These are phyloP conservation scores for Montipora cactus DNA, from an alignment of 64 coral and sea anemone species.

Conservation along the genomic window DNA sequence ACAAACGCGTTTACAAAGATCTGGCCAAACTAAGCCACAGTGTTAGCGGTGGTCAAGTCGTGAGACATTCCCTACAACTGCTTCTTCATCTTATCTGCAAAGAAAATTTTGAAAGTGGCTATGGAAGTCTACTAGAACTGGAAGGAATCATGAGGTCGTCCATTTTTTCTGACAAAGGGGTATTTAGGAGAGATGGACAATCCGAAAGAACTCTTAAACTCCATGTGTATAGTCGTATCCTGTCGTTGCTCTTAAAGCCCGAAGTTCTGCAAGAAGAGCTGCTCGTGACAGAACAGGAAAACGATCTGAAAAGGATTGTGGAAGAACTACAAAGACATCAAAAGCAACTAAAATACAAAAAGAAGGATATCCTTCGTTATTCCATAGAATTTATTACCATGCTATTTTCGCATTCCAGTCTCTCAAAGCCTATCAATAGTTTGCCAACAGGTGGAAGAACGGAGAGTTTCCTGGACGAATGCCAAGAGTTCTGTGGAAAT, in stretches of 20 bases:
- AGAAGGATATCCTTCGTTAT: constrained; percentile 19
- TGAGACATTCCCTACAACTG: neutral
- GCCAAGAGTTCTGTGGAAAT: neutral
- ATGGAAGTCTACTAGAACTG: neutral
- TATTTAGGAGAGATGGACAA: neutral
- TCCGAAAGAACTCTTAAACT: neutral
- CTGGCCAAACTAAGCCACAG: neutral
- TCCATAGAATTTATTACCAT: neutral
- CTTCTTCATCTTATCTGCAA: constrained; percentile 12
- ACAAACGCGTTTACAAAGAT: neutral
- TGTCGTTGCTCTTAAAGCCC: neutral
- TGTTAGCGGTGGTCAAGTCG: constrained; percentile 1
- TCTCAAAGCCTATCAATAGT: neutral
- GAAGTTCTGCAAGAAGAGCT: neutral
- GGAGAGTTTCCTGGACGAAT: neutral
- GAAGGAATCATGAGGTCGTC: constrained; percentile 11
- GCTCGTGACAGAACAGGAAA: neutral
- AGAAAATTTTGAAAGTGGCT: neutral
- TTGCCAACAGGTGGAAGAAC: neutral
- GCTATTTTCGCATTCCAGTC: neutral
- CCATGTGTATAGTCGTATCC: constrained; percentile 6
- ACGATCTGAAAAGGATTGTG: constrained; percentile 14
- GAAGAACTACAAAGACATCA: neutral
- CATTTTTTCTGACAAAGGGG: neutral
- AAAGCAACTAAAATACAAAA: neutral